phyloP scores from a whole-genome alignment of 2,888 invertebrate species.

The Corbicula japonica region DNA sequence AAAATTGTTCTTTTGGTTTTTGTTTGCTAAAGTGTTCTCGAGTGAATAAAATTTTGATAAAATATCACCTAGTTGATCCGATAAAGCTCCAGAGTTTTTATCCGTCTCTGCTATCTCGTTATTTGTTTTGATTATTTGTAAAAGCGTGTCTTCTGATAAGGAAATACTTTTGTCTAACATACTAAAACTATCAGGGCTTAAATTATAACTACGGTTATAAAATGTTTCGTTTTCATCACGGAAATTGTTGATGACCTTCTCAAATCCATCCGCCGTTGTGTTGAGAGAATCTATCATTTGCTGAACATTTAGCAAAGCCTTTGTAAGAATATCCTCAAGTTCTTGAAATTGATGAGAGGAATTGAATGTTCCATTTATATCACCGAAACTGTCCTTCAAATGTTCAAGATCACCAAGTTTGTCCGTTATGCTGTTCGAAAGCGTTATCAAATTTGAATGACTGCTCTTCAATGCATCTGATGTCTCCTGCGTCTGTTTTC shows the following conservation, averaged over 20 bases:
- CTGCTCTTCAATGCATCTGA: not conserved
- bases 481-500: not conserved
- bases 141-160: too few species aligned
- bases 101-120: too few species aligned
- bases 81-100: too few species aligned
- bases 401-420: constrained; percentile 7
- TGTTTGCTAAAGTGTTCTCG: constrained; percentile 7
- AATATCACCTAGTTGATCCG: too few species aligned
- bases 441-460: not conserved
- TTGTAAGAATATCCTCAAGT: constrained; percentile 9
- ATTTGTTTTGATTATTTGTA: too few species aligned
- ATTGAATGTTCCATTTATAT: constrained; percentile 26
- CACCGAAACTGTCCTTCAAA: constrained; percentile 16
- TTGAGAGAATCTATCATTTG: constrained; percentile 7
- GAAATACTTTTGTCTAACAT: constrained; percentile 15
- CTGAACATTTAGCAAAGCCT: not conserved
- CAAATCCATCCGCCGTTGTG: not conserved
- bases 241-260: not conserved
- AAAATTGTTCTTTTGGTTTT: constrained; percentile 25
- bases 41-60: too few species aligned
- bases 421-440: not conserved
- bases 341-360: not conserved
- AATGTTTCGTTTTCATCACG: constrained; percentile 13
- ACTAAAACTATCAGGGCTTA: not conserved
- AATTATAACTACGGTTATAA: constrained; percentile 3